Evolutionary conservation across 2,797 vertebrate species (phyloP).

Genomic region (Agapornis canus): DNA sequence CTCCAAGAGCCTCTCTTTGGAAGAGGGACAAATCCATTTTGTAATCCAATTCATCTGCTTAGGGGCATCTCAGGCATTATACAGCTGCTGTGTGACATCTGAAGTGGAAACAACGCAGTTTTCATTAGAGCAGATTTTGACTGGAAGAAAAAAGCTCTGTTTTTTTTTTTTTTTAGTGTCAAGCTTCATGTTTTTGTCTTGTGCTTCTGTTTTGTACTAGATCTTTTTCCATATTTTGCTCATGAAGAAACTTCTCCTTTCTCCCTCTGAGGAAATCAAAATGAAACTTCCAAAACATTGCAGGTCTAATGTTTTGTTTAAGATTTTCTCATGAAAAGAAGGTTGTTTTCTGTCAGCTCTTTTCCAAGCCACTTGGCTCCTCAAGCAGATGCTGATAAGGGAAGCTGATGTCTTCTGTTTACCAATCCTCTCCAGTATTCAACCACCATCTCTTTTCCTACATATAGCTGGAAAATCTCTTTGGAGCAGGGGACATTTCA

Average conservation of each 20-base stretch:
- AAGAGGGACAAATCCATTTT: not conserved
- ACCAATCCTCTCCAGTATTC: not conserved
- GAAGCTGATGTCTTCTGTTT: not conserved
- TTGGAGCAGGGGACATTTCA: not conserved
- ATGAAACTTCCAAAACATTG: not conserved
- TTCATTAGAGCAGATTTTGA: not conserved
- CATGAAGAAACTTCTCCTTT: not conserved
- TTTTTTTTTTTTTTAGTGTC: not conserved
- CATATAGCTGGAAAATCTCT: not conserved
- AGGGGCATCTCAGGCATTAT: not conserved
- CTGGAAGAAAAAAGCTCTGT: not conserved
- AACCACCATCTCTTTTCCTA: not conserved
- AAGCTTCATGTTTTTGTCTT: not conserved
- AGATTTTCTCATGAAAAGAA: not conserved
- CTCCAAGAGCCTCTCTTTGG: not conserved
- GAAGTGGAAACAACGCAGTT: not conserved
- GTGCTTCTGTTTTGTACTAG: not conserved
- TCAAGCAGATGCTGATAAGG: not conserved
- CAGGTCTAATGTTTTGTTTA: not conserved
- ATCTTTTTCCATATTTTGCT: not conserved
- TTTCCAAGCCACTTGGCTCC: not conserved
- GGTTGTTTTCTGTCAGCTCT: not conserved
- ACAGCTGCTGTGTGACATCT: not conserved
- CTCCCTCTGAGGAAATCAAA: not conserved
- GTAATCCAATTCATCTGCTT: not conserved